Percentiles rank a stretch among this genome's conserved stretches.
Evolutionary conservation across 2,888 invertebrate species (phyloP).

Genomic region (Lottia scabra): DNA sequence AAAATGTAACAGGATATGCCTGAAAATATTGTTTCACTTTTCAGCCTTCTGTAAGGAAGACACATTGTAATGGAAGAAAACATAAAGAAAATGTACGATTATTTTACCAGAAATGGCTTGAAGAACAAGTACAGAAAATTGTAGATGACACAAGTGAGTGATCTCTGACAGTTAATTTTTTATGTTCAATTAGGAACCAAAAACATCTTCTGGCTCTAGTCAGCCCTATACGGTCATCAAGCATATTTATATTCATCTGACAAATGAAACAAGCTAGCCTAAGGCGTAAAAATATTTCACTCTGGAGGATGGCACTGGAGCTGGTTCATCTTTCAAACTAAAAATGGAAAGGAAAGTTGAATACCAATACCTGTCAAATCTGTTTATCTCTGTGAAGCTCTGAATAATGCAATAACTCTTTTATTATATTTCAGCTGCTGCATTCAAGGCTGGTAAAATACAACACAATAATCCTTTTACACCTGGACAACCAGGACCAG

Average conservation of each 20-base stretch:
- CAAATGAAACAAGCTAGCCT: no score
- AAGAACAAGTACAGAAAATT: constrained; percentile 98
- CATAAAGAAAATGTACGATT: constrained; percentile 99
- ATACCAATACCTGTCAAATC: background rate
- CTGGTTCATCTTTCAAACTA: background rate
- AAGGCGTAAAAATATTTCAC: background rate
- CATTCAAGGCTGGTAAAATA: constrained; percentile 96
- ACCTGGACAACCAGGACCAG: constrained; percentile 37
- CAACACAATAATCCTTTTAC: constrained; percentile 88
- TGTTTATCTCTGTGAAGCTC: background rate
- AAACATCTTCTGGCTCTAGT: no score
- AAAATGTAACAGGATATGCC: no score
- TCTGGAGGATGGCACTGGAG: background rate
- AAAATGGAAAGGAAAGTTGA: background rate
- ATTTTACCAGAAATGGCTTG: constrained; percentile 99
- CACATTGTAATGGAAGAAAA: constrained; percentile 98
- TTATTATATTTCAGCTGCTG: constrained; percentile 76
- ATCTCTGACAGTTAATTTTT: no score
- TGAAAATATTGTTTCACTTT: constrained; percentile 5
- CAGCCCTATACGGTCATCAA: no score
- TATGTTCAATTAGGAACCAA: no score
- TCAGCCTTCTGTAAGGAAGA: constrained; percentile 95
- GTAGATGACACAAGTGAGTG: constrained; percentile 79
- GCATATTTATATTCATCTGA: no score
- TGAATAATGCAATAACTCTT: no score